phyloP scores from a whole-genome alignment of 2,797 vertebrate species.

The Psittacula derbiana region DNA sequence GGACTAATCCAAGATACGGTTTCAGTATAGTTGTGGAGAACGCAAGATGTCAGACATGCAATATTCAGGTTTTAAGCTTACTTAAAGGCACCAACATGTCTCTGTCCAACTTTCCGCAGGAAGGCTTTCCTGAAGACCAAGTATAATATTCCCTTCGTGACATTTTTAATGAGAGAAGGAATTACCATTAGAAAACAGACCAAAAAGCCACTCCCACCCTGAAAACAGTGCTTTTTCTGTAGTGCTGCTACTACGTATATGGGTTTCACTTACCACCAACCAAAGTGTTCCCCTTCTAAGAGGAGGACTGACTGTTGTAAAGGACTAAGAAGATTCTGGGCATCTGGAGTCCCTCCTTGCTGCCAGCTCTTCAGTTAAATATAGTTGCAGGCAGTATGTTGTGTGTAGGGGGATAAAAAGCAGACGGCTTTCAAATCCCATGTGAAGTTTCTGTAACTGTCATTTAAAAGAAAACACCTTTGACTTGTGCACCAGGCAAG shows the following conservation, averaged over 20 bases:
- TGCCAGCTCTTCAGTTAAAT: constrained; percentile 12
- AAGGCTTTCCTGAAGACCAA: not conserved
- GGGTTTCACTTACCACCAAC: not conserved
- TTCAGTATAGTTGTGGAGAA: not conserved
- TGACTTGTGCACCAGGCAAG: not conserved
- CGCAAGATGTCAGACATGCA: not conserved
- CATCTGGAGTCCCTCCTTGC: not conserved
- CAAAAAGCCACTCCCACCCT: not conserved
- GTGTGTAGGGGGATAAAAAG: not conserved
- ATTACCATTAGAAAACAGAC: not conserved
- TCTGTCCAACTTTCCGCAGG: not conserved
- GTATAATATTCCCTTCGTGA: not conserved
- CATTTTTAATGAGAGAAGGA: not conserved
- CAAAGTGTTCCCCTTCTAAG: not conserved
- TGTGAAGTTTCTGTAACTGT: constrained; percentile 1
- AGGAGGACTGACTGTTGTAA: not conserved
- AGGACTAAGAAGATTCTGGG: not conserved
- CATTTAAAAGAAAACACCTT: constrained; percentile 26
- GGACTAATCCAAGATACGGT: not conserved
- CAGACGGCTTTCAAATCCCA: constrained; percentile 26
- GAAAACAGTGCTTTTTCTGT: not conserved
- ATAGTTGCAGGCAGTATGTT: not conserved
- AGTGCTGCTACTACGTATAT: not conserved
- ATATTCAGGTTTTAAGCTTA: not conserved
- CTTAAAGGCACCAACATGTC: not conserved